Conservation (phyloP, 2,888 invertebrate species). For the Neuroscelio doddi region DNA sequence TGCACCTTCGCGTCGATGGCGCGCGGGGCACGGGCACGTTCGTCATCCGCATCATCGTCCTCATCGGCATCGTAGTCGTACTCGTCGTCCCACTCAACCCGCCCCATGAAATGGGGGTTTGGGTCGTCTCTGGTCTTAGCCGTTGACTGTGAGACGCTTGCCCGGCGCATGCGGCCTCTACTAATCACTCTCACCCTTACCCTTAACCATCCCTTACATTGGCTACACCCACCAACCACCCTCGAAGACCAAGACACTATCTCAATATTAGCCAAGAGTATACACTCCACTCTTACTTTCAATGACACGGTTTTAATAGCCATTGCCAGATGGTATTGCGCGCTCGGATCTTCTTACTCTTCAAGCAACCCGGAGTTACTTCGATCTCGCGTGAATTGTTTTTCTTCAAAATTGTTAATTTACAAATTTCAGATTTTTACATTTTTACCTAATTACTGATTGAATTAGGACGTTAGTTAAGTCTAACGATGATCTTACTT, state of each 20-base stretch:
- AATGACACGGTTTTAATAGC: slow-evolving; percentile 2
- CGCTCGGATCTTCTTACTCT: too few species aligned
- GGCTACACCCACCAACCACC: slow-evolving; percentile 23
- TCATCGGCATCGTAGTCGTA: not conserved
- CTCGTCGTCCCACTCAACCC: slow-evolving; percentile 34
- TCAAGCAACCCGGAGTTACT: too few species aligned
- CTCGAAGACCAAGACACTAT: slow-evolving; percentile 22
- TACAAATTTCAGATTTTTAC: too few species aligned
- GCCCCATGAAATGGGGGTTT: slow-evolving; percentile 46
- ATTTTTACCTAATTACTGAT: too few species aligned
- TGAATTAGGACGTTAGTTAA: too few species aligned
- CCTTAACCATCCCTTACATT: slow-evolving; percentile 44
- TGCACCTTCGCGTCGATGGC: too few species aligned
- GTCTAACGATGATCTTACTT: too few species aligned
- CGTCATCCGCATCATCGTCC: too few species aligned
- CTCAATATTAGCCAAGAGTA: slow-evolving; percentile 19
- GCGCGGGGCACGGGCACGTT: too few species aligned
- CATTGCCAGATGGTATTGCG: not conserved
- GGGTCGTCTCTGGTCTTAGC: slow-evolving; percentile 63
- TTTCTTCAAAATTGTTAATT: too few species aligned
- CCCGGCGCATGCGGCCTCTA: slow-evolving; percentile 64
- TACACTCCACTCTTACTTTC: slow-evolving; percentile 22
- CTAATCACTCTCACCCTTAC: slow-evolving; percentile 61
- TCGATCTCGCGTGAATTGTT: too few species aligned
- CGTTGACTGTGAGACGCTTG: slow-evolving; percentile 49